Percentiles rank a stretch among this genome's conserved stretches.
These are phyloP conservation scores for Yponomeuta cagnagella DNA, from an alignment of 2,888 invertebrate species.

Conservation along the genomic window DNA sequence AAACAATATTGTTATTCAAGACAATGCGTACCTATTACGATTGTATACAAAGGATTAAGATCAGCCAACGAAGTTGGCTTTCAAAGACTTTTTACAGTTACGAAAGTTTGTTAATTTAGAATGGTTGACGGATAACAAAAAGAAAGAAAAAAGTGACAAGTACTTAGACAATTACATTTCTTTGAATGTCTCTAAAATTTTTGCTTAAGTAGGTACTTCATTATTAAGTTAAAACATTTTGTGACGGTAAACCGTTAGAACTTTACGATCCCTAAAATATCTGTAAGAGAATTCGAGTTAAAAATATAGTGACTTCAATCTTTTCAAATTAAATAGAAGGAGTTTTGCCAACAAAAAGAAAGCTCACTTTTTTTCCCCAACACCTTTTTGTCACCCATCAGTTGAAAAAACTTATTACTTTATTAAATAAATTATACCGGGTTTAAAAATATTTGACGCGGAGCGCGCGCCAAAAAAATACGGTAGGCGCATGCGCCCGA, in stretches of 20 bases:
- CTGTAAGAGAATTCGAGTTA: too few species aligned
- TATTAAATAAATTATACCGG: slow-evolving; percentile 25
- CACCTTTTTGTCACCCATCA: background rate
- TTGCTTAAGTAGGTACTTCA: background rate
- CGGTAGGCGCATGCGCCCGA: slow-evolving; percentile 25
- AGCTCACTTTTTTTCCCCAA: background rate
- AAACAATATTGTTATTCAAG: background rate
- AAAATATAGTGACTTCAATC: too few species aligned
- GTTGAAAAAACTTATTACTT: slow-evolving; percentile 20
- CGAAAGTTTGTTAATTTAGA: slow-evolving; percentile 5
- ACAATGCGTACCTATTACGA: background rate
- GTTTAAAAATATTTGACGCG: slow-evolving; percentile 12
- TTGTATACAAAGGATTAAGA: slow-evolving; percentile 8
- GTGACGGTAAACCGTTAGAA: background rate
- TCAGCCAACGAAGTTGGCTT: background rate
- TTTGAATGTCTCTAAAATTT: background rate
- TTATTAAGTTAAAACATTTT: background rate
- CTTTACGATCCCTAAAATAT: background rate
- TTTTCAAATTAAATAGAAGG: too few species aligned
- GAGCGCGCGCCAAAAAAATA: slow-evolving; percentile 22
- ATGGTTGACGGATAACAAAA: background rate
- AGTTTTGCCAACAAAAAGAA: too few species aligned
- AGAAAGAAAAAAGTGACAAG: background rate
- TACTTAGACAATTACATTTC: background rate
- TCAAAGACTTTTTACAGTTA: background rate